Evolutionary conservation across 2,888 invertebrate genomes (phyloP).

Genomic region (Tuta absoluta): DNA sequence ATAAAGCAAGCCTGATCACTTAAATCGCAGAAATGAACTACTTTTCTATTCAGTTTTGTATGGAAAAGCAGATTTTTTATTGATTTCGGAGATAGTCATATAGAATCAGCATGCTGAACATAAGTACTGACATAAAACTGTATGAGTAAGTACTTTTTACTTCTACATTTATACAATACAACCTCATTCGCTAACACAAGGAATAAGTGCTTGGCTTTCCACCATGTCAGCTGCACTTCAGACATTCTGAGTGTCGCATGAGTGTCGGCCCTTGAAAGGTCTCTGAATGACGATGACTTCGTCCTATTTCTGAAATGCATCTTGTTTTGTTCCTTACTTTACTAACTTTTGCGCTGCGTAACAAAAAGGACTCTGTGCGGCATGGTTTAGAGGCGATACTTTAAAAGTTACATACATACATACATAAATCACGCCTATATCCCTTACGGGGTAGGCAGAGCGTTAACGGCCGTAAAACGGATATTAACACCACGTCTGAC

Average conservation of each 20-base stretch:
- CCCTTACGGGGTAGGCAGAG: no score
- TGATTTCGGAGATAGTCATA: no score
- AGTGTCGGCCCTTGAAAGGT: slow-evolving; percentile 48
- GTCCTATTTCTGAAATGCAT: slow-evolving; percentile 42
- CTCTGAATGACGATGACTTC: slow-evolving; percentile 41
- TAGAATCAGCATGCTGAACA: neutral
- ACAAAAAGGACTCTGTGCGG: neutral
- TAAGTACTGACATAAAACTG: neutral
- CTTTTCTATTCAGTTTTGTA: no score
- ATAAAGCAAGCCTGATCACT: neutral
- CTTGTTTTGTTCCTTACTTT: slow-evolving; percentile 23
- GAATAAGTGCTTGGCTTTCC: slow-evolving; percentile 33
- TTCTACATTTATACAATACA: neutral
- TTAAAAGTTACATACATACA: no score
- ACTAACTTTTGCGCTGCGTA: neutral
- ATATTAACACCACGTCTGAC: no score
- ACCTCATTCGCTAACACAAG: slow-evolving; percentile 24
- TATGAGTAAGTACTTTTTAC: neutral
- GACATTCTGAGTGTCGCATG: slow-evolving; percentile 42
- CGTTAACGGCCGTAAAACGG: no score
- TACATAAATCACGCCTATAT: no score
- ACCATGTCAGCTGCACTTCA: slow-evolving; percentile 34
- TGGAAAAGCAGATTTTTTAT: no score
- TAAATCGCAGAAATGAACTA: no score
- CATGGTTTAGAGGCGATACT: neutral